A percentile compares a stretch with the other conserved stretches of the same genome.
phyloP scores from a whole-genome alignment of 2,113 vertebrate species.

The Oreocharis arfaki region DNA sequence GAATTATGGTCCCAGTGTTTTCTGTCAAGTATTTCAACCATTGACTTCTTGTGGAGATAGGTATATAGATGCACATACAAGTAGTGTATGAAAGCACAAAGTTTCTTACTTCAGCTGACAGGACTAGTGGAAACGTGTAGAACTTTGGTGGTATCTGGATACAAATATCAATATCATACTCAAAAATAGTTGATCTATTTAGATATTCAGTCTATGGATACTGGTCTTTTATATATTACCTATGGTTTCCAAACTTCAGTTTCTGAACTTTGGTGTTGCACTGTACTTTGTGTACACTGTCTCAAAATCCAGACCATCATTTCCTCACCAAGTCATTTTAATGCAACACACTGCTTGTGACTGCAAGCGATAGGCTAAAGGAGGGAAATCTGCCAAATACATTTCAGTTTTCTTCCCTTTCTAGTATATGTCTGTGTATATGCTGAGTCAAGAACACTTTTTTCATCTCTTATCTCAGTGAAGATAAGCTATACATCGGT shows the following conservation, averaged over 20 bases:
- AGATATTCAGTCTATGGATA: neutral
- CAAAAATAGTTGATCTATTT: neutral
- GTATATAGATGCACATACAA: neutral
- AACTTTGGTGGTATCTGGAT: neutral
- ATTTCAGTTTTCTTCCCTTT: neutral
- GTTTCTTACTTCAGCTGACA: neutral
- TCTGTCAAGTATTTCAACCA: neutral
- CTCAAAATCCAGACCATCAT: neutral
- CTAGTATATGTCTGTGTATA: neutral
- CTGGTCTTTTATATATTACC: neutral
- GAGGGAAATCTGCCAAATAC: neutral
- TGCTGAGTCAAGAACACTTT: neutral
- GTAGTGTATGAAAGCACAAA: neutral
- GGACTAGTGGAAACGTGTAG: neutral
- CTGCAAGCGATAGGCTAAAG: neutral
- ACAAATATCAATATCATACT: neutral
- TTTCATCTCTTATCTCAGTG: constrained; percentile 34
- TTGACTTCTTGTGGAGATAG: neutral
- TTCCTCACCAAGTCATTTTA: neutral
- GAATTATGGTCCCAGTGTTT: neutral
- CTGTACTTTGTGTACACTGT: neutral
- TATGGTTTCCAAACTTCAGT: neutral
- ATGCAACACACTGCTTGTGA: neutral
- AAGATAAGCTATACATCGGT: constrained; percentile 35
- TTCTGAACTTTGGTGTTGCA: neutral